Evolutionary conservation across 1,140 invertebrate species (phyloP).

Genomic region (Ostrea denselamellosa): DNA sequence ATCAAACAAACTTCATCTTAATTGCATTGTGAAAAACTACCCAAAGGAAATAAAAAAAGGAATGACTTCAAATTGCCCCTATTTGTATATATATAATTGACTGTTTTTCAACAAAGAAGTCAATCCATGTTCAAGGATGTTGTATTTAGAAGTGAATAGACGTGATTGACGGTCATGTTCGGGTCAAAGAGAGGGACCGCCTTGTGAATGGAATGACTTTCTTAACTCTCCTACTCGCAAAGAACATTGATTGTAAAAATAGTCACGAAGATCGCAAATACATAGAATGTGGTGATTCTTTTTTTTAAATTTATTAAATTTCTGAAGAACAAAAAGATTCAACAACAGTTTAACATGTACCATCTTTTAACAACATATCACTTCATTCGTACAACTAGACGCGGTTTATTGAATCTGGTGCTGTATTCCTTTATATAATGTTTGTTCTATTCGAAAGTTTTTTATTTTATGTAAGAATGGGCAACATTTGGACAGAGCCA

Average conservation of each 20-base stretch:
- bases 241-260: background rate
- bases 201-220: background rate
- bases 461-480: conserved; percentile 55
- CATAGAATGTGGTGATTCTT: background rate
- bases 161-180: background rate
- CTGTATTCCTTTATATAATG: background rate
- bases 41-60: conserved; percentile 14
- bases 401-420: background rate
- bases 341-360: background rate
- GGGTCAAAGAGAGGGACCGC: no score
- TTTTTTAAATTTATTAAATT: background rate
- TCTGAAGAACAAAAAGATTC: background rate
- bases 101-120: background rate
- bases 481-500: conserved; percentile 61
- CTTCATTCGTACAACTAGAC: no score
- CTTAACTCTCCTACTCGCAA: background rate
- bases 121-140: background rate
- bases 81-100: background rate
- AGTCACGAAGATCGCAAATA: background rate
- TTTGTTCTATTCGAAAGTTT: background rate
- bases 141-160: background rate
- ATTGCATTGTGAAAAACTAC: conserved; percentile 7
- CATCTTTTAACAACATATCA: background rate
- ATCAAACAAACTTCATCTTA: background rate
- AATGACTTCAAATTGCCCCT: background rate